Conservation (phyloP, 2,888 invertebrate genomes). For the Trissonchulus sp. region DNA sequence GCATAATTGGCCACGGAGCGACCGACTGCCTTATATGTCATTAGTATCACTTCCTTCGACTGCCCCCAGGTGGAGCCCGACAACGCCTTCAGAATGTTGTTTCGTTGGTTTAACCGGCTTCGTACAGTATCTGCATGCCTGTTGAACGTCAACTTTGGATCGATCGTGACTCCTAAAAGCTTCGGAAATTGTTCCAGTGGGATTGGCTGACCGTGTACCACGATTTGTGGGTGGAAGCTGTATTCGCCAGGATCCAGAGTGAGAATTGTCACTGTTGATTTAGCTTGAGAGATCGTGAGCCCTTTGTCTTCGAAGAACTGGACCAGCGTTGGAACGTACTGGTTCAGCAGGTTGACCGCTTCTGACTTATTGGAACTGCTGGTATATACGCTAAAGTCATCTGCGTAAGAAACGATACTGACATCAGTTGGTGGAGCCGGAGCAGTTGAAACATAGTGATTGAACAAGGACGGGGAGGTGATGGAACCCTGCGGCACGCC, state of each 20-base stretch:
- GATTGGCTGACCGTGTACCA: not conserved
- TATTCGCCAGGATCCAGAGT: not conserved
- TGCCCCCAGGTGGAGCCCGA: not conserved
- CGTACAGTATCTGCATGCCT: not conserved
- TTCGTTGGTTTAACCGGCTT: not conserved
- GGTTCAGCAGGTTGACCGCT: not conserved
- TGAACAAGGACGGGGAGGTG: not conserved
- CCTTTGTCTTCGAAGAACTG: not conserved
- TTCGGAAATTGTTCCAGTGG: not conserved
- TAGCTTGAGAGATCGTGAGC: not conserved
- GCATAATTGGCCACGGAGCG: not conserved
- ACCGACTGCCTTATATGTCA: not conserved
- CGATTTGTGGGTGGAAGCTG: not conserved
- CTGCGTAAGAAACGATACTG: not conserved
- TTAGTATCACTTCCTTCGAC: not conserved
- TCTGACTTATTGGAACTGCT: not conserved
- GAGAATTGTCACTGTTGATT: not conserved
- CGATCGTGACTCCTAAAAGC: not conserved
- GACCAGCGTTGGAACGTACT: not conserved
- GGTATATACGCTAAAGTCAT: constrained; percentile 4
- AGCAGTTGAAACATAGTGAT: not conserved
- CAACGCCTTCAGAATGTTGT: constrained; percentile 1
- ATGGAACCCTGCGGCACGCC: constrained; percentile 6
- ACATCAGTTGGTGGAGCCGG: not conserved
- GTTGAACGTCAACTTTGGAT: not conserved